Percentiles rank a stretch among this genome's conserved stretches.
Conservation (phyloP, 1,140 invertebrate genomes). For the Drosophila bipectinata region DNA sequence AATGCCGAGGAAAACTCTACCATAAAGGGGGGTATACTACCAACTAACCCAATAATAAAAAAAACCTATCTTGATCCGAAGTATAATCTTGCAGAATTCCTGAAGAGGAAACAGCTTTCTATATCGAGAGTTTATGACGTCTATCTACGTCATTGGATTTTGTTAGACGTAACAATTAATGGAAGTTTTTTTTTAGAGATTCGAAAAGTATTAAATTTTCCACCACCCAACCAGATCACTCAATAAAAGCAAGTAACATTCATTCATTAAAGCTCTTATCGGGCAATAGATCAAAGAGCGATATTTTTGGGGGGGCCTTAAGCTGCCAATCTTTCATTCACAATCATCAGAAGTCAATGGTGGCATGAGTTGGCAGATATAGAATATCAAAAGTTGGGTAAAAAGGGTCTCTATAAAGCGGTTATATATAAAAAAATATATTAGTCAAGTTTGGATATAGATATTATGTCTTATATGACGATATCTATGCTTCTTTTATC, state of each 20-base stretch:
- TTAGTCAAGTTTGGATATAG: too few relatives aligned
- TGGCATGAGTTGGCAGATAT: slow-evolving; percentile 17
- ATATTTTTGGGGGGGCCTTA: slow-evolving; percentile 5
- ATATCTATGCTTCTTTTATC: too few relatives aligned
- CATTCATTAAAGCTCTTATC: slow-evolving; percentile 38
- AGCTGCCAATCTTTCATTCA: slow-evolving; percentile 45
- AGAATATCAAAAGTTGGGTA: neutral
- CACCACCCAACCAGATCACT: slow-evolving; percentile 19
- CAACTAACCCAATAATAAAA: too few relatives aligned
- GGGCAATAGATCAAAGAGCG: slow-evolving; percentile 28
- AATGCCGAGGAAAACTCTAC: neutral
- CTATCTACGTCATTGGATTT: neutral
- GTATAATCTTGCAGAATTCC: neutral
- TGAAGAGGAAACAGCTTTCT: slow-evolving; percentile 2
- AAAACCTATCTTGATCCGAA: too few relatives aligned
- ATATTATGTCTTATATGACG: too few relatives aligned
- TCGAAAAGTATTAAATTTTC: slow-evolving; percentile 18
- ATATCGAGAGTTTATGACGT: slow-evolving; percentile 2
- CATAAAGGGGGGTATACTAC: too few relatives aligned
- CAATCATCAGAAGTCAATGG: slow-evolving; percentile 28
- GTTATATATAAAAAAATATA: too few relatives aligned
- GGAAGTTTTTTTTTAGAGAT: neutral
- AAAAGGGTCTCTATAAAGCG: too few relatives aligned
- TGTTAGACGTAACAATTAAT: neutral
- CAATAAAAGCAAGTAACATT: slow-evolving; percentile 4